Evolutionary conservation across 2,797 vertebrate species (phyloP), one percentile per base, ranked within the genome.

Genomic region (Lepus oiostolus): DNA sequence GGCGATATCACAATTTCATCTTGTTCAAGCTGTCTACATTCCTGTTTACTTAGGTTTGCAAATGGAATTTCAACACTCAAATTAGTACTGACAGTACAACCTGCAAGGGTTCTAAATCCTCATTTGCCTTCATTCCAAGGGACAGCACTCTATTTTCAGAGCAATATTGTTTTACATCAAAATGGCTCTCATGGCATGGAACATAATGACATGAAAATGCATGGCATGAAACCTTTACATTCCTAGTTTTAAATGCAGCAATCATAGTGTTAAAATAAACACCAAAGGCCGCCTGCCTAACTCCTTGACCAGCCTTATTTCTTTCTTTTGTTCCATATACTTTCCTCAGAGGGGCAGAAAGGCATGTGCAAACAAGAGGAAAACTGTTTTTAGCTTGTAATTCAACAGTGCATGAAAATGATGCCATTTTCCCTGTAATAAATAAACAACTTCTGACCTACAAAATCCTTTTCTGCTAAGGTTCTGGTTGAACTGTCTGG

Each of bases 121-220:
- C 85, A 50, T 97, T 93, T 96, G 85, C 95, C 81, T 96, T 88
- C 62, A 54, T 97, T 97, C 89, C 83, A 58, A 93, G 58, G 77
- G 93, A 87, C 62, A 85, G 74, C n/a, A 24, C 38, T 90, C 91
- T 93, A 70, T 96, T 96, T 97, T 95, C 92, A 90, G 35, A 91
- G 82, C 70, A 93, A 81, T 96, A 81, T 95, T 96, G 83, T 94
- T 93, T 96, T 85, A 87, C 87, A 95, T 96, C 88, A 95, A 95
- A 96, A 95, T 92, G 88, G 88, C 62, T 92, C 42, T 94, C 17
- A 0, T 93, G 81, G 65, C 86, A 94, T 85, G 94, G 88, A 95
- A 81, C 83, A 84, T 72, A 96, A 72, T 21, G 60, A 42, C 47
- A 32, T 81, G 54, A 81, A 93, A 92, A 92, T 35, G 1, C 47